Evolutionary conservation across 2,113 vertebrate genomes (phyloP), one percentile per base, ranked within the genome.

Genomic region (Polypterus senegalus): DNA sequence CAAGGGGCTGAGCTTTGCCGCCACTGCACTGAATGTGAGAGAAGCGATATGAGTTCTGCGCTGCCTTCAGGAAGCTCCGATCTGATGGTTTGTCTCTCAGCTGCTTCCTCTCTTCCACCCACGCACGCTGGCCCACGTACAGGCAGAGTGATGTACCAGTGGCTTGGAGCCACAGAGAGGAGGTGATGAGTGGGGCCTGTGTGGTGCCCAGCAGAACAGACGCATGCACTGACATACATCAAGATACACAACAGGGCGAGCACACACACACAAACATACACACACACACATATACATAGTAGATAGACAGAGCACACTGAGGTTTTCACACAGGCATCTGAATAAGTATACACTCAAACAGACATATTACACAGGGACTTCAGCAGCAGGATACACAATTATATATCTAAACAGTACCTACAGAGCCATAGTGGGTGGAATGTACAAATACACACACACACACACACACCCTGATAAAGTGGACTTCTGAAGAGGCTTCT

Each of bases 101-200:
- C 56, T 57, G 56, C 56, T 57, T 57, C 56, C 56, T 57, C 56
- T 45, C 56, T 44, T 9, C 56, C 56, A 11, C 56, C 56, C 56
- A 57, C 56, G 46, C 56, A 57, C 56, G 27, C 56, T 45, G 56
- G 56, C 56, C 56, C 56, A 57, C 56, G 27, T 57, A 11, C 56
- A 6, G 27, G 27, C 27, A 27, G 27, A 27, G 27, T 27, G 27
- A 27, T 27, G 27, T 27, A 27, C 27, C 27, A 27, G 27, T 27
- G 27, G 27, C 27, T 27, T 27, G 27, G 27, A 27, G 27, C 27
- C 27, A 27, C 27, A 27, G 27, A 27, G 27, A 27, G 27, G 27
- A 27, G 27, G 27, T 27, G 27, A 27, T 27, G 27, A 27, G 27
- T 27, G 27, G 27, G 27, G 27, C 27, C 27, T 27, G 27, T 27